Base-by-base conservation (phyloP, 2,888 invertebrate genomes). In the Drosophila colorata region DNA sequence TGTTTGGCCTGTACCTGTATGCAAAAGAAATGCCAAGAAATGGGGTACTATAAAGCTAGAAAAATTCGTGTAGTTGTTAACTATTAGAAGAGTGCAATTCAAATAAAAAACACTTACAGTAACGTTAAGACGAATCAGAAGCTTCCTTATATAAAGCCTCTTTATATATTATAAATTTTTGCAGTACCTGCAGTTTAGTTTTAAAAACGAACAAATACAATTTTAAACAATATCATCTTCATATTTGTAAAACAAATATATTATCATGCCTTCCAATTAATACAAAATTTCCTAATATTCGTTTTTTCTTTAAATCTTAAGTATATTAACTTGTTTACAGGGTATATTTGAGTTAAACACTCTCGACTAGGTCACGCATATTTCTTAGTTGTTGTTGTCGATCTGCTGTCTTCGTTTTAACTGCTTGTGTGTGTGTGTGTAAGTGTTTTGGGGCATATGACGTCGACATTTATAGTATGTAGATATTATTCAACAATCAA, bases 401-500 rank as follows among this genome's bases (percentile, higher is more conserved):
- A 31, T 57, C 35, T 31, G 55, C 28, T 52, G 57, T 65, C 49
- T 66, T 58, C 61, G 49, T 47, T 68, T 43, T 55, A 66, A 59
- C 53, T 41, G 52, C 58, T 23, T 28, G 33, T 33, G 38, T 38
- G 40, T 40, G 28, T 44, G 28, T 57, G 58, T 58, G 38, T 40
- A 40, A 59, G 41, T 59, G 61, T 71, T 55, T 40, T 28, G 48
- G 16, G 49, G 33, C 57, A 43, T 63, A 67, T 80, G 80, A 82
- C 61, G 60, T 69, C 31, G 68, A 69, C 49, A 28, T 43, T 59
- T 60, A 61, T 68, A 49, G 58, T 67, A 69, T 68, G 61, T 58
- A 57, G 76, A 73, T 87, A 87, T 80, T 87, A 75, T 79, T 75
- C 74, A 76, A 81, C 74, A 78, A 87, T 88, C 89, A 72, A 87